phyloP scores from a whole-genome alignment of 2,797 vertebrate genomes.

The Rhinogobio ventralis region DNA sequence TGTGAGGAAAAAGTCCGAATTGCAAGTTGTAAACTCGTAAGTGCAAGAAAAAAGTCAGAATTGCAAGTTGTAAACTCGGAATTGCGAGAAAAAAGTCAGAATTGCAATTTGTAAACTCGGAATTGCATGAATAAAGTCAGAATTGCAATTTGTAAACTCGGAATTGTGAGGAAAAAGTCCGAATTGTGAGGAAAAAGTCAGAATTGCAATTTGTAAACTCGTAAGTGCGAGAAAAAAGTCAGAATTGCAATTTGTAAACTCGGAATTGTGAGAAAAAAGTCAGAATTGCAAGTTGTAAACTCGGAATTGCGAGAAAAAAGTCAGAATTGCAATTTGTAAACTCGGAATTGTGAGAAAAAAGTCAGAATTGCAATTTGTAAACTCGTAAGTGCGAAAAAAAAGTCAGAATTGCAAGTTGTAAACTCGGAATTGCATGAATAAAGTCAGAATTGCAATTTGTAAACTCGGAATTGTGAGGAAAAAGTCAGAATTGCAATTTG shows the following conservation, averaged over 20 bases:
- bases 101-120: too few relatives aligned
- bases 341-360: rapidly evolving
- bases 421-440: not conserved
- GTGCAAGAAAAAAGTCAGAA: too few relatives aligned
- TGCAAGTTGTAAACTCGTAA: too few relatives aligned
- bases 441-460: not conserved
- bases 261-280: rapidly evolving
- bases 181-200: not conserved
- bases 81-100: too few relatives aligned
- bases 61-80: too few relatives aligned
- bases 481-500: not conserved
- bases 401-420: not conserved
- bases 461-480: rapidly evolving
- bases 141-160: too few relatives aligned
- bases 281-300: not conserved
- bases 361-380: not conserved
- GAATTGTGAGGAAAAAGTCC: too few relatives aligned
- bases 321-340: not conserved
- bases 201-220: not conserved
- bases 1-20: too few relatives aligned
- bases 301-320: not conserved
- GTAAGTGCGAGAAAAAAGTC: too few relatives aligned
- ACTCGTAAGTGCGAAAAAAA: rapidly evolving
- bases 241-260: too few relatives aligned
- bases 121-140: too few relatives aligned